These are phyloP conservation scores for Promerops cafer DNA, from an alignment of 2,113 vertebrate species.

Conservation along the genomic window DNA sequence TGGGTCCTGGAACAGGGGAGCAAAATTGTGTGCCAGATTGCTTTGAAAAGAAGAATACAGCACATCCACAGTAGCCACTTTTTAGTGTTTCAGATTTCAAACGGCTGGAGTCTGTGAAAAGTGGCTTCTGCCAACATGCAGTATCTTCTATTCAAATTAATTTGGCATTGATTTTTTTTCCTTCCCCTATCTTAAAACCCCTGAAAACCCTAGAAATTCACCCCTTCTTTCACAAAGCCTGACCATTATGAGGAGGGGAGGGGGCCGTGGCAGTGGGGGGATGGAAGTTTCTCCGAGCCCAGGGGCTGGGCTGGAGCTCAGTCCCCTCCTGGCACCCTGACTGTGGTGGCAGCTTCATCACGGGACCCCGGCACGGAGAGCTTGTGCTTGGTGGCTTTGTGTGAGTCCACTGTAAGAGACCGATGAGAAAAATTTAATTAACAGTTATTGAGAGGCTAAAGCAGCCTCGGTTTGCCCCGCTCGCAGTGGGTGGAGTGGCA, in stretches of 20 bases:
- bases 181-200: background rate
- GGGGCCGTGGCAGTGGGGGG: background rate
- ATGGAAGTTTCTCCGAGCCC: background rate
- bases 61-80: constrained; percentile 56
- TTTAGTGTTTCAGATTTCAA: constrained; percentile 60
- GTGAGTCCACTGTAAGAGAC: background rate
- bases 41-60: constrained; percentile 60
- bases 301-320: background rate
- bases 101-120: constrained; percentile 35
- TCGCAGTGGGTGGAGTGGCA: background rate
- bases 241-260: background rate
- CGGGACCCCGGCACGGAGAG: accelerated
- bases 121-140: constrained; percentile 56
- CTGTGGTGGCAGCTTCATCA: accelerated
- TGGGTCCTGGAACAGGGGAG: constrained; percentile 46
- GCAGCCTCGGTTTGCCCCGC: accelerated
- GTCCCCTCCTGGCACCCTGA: background rate
- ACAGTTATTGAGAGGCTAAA: background rate
- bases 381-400: background rate
- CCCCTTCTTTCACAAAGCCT: constrained; percentile 3
- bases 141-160: constrained; percentile 47
- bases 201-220: constrained; percentile 26
- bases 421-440: background rate
- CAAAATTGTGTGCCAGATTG: constrained; percentile 49
- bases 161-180: background rate